Evolutionary conservation across 2,113 vertebrate species (phyloP), one percentile per base, ranked within the genome.

Genomic region (Stercorarius parasiticus): DNA sequence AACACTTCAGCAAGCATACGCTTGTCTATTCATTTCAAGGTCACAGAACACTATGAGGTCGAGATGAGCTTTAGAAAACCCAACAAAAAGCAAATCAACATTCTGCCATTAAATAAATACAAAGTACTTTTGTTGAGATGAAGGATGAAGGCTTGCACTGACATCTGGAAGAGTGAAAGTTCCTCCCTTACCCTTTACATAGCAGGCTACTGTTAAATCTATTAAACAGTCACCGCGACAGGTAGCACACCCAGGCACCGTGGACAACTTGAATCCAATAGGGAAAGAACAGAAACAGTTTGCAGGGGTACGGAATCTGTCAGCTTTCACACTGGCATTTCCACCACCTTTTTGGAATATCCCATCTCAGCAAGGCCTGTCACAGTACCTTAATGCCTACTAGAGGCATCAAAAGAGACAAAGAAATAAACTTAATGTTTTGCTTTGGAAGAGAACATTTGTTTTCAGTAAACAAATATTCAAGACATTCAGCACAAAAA

Each of bases 1-100:
- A 96, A 93, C 43, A 42, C 49, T 94, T 93, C 13, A 58, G 78
- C 43, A 61, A 73, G 52, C 43, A 62, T 26, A 56, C 6, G 34
- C 53, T 85, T 91, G 13, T 42, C 38, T 55, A 52, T 62, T 78
- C 36, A 61, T 47, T 90, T 77, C 52, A 73, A 90, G 62, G 56
- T 22, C 66, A 56, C 49, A 83, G 64, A 77, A 92, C 53, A 91
- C 23, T 13, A 40, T 5, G 30, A 92, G 40, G 61, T 79, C 13
- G 3, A 73, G 61, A 88, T 6, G 9, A 91, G 81, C 61, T 81
- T 86, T 45, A 91, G 23, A 86, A 94, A 91, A 91, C 23, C 58
- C 38, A 90, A 61, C n/a, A 83, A 76, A 79, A 72, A 61, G 25
- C n/a, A 92, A 81, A 89, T 52, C 49, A 88, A 52, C 45, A 38